A percentile compares a stretch with the other conserved stretches of the same genome.
Conservation (phyloP, 2,888 invertebrate genomes). For the Habroteleia sp. region DNA sequence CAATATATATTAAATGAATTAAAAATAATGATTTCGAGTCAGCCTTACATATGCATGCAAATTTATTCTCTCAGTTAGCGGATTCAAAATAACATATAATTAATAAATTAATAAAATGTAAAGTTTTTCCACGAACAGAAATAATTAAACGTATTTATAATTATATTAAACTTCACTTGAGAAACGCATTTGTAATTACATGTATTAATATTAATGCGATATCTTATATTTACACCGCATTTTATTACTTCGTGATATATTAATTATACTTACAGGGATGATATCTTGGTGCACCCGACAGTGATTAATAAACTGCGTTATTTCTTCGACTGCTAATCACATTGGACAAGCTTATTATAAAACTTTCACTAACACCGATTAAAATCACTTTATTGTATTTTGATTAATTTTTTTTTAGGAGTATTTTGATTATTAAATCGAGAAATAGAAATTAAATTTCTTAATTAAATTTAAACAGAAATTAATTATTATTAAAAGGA, state of each 20-base stretch:
- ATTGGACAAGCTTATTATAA: too few species aligned
- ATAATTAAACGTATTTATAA: conserved; percentile 12
- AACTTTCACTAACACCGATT: too few species aligned
- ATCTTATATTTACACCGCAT: conserved; percentile 1
- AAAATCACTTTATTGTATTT: too few species aligned
- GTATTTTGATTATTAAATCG: too few species aligned
- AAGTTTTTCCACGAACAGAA: background rate
- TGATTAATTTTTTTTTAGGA: too few species aligned
- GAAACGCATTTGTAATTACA: background rate
- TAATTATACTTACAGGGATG: conserved; percentile 14
- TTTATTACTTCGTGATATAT: conserved; percentile 11
- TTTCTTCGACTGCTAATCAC: too few species aligned
- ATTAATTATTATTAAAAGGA: too few species aligned
- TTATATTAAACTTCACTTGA: background rate
- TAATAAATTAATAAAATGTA: background rate
- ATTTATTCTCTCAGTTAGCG: background rate
- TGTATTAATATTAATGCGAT: conserved; percentile 26
- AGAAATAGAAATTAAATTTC: too few species aligned
- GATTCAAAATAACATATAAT: background rate
- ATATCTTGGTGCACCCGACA: background rate
- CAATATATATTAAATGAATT: background rate
- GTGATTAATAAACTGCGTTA: conserved; percentile 2
- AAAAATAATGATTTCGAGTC: background rate
- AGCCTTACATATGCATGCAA: too few species aligned
- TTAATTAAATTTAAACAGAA: too few species aligned